Base-by-base conservation (phyloP, 2,888 invertebrate genomes). In the Cataglyphis altisquamis region DNA sequence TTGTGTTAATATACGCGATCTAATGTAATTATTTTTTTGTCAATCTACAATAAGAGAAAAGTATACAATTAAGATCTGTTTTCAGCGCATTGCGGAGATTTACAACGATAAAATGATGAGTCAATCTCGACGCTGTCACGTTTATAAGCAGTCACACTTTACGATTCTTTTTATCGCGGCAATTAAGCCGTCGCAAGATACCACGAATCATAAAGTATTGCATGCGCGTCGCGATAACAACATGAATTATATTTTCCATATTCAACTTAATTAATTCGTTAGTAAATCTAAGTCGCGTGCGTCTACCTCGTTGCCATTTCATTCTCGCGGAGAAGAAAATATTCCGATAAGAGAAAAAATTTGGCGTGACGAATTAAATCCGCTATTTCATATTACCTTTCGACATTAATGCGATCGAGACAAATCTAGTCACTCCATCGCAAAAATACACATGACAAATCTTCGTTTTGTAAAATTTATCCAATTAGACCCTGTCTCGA, bases 161-260 rank as follows among this genome's bases (percentile, higher is more conserved):
- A 86, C 36, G 41, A 67, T 45, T 41, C 25, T 67, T 64, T 85
- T 85, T 85, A 86, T 85, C 85, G 66, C 18, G 29, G 77, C 77
- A 82, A 85, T 86, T 82, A 86, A 82, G 82, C 39, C 64, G 66
- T 82, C 73, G 81, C 55, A 73, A 82, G 57, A 57, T 68, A 45
- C 78, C 21, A 21, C 57, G 21, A 18, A 21, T 75, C 36, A 39
- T 52, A 36, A 39, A 25, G 18, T 25, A 6, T 25, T 36, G 39
- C 12, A 36, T n/a, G 36, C 77, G 66, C n/a, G 39, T 77, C 29
- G 25, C 67, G 57, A 78, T 67, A 67, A 41, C 41, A 41, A 60
- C 68, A 45, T 68, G 78, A 60, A 78, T 78, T 60, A 41, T 45
- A 78, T 78, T 78, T 68, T 60, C 45, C 45, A 36, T 45, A 21